Evolutionary conservation across 2,888 invertebrate species (phyloP).

Genomic region (Chalcosyrphus nemorum): DNA sequence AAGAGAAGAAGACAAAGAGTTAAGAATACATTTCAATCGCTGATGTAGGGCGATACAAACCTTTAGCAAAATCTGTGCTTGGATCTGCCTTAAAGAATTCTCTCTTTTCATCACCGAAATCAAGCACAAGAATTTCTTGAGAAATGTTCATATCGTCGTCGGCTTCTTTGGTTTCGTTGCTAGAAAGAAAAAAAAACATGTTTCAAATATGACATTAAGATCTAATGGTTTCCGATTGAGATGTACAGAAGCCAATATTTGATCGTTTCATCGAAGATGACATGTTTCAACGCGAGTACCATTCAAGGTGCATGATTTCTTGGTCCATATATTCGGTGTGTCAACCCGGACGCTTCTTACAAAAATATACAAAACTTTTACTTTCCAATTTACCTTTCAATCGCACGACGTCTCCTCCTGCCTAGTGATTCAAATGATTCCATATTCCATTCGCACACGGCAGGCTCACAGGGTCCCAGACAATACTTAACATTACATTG

Average conservation of each 20-base stretch:
- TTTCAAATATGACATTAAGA: no score
- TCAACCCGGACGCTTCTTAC: neutral
- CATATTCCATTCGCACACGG: conserved; percentile 95
- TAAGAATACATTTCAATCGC: neutral
- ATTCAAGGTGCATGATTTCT: no score
- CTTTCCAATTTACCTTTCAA: conserved; percentile 78
- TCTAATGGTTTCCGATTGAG: no score
- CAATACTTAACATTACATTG: conserved; percentile 98
- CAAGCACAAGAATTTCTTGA: conserved; percentile 95
- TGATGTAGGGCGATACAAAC: conserved; percentile 80
- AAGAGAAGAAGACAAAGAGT: conserved; percentile 73
- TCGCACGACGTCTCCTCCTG: conserved; percentile 87
- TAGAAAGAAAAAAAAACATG: conserved; percentile 75
- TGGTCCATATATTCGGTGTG: no score
- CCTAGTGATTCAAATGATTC: conserved; percentile 96
- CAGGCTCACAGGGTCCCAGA: conserved; percentile 96
- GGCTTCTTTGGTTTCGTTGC: conserved; percentile 85
- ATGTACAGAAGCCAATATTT: no score
- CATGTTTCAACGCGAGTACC: no score
- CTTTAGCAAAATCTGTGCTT: conserved; percentile 89
- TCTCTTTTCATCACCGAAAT: conserved; percentile 94
- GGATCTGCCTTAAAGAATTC: conserved; percentile 91
- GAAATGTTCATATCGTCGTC: conserved; percentile 93
- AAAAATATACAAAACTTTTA: neutral
- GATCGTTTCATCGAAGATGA: no score